phyloP scores from a whole-genome alignment of 2,797 vertebrate species.

The Acropternis orthonyx region DNA sequence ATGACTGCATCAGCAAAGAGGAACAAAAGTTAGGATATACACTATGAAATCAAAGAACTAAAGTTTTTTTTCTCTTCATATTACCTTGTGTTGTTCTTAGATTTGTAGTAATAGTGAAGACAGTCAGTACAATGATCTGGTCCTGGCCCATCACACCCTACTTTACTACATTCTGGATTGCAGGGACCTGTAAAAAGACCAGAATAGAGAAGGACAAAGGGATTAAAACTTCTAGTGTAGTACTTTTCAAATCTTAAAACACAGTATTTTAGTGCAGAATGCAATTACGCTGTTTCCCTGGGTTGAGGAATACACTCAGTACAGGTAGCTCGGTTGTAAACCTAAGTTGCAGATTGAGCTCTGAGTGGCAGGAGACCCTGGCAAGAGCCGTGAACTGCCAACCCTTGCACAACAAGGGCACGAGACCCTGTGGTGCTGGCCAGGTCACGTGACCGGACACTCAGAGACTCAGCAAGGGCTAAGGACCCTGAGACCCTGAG shows the following conservation, averaged over 20 bases:
- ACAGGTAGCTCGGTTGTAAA: fast-evolving
- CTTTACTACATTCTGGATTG: conserved; percentile 92
- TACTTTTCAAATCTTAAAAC: neutral
- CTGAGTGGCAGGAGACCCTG: neutral
- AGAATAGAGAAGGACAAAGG: neutral
- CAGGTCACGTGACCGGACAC: neutral
- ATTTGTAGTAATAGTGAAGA: conserved; percentile 96
- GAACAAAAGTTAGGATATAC: neutral
- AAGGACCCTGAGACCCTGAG: neutral
- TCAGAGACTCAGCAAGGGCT: neutral
- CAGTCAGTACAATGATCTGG: conserved; percentile 97
- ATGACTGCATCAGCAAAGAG: neutral
- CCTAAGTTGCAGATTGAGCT: neutral
- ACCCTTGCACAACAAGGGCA: neutral
- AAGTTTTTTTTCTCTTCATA: neutral
- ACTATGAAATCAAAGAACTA: neutral
- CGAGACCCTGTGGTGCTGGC: fast-evolving
- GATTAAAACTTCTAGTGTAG: neutral
- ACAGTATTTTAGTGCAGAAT: neutral
- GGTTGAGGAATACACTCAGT: neutral
- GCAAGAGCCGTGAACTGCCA: neutral
- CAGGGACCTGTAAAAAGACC: conserved; percentile 83
- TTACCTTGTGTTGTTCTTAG: conserved; percentile 97
- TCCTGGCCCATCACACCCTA: conserved; percentile 94
- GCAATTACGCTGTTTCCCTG: neutral